Evolutionary conservation across 2,113 vertebrate genomes (phyloP).

Genomic region (Tonatia bakeri): DNA sequence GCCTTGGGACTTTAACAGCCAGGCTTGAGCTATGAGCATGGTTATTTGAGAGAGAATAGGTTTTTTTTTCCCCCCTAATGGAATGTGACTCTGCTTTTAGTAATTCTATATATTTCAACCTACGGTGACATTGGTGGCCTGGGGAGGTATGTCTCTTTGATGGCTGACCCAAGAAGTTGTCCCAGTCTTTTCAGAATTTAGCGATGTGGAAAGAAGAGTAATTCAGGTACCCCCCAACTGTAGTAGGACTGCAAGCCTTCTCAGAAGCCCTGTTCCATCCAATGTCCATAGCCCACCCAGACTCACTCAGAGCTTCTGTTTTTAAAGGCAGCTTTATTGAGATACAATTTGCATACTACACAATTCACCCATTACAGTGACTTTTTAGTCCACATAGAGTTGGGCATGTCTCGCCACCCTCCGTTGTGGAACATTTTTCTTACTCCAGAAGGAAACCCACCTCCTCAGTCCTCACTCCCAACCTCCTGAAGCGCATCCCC

Average conservation of each 20-base stretch:
- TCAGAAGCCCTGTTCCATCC: not conserved
- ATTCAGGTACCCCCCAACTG: not conserved
- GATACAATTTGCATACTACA: not conserved
- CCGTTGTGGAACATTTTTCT: not conserved
- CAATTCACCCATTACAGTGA: not conserved
- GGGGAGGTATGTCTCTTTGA: not conserved
- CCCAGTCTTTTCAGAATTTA: not conserved
- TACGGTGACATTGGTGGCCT: not conserved
- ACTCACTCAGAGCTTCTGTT: not conserved
- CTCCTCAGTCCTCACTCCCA: not conserved
- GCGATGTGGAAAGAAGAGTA: not conserved
- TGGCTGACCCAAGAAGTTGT: not conserved
- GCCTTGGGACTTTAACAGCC: not conserved
- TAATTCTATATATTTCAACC: not conserved
- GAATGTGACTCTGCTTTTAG: not conserved
- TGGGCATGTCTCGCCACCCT: not conserved
- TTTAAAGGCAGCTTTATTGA: not conserved
- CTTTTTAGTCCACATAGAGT: not conserved
- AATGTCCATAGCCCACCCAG: not conserved
- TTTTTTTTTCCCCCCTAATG: not conserved
- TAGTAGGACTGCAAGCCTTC: not conserved
- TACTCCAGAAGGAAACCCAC: not conserved
- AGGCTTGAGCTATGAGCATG: not conserved
- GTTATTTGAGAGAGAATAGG: not conserved
- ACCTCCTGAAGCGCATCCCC: not conserved